Percentiles rank a stretch among this genome's conserved stretches.
These are phyloP conservation scores for Sphaeramia orbicularis DNA, from an alignment of 2,797 vertebrate genomes.

Conservation along the genomic window DNA sequence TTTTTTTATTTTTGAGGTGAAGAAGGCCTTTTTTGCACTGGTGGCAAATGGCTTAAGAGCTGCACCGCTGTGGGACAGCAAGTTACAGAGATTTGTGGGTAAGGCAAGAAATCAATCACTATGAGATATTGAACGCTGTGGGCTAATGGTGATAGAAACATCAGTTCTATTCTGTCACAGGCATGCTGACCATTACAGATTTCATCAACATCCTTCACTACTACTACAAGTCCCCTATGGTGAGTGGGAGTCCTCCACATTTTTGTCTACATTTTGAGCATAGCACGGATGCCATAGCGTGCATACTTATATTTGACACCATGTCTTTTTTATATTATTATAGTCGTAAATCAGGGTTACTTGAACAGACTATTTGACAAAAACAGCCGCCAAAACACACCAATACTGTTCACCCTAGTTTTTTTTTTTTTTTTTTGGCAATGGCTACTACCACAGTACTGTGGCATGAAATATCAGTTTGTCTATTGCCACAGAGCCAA, in stretches of 20 bases:
- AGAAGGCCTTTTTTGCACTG: constrained; percentile 96
- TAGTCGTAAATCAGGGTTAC: too few relatives aligned
- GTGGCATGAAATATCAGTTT: too few relatives aligned
- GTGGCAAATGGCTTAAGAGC: constrained; percentile 95
- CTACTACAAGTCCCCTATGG: constrained; percentile 95
- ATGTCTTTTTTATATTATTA: too few relatives aligned
- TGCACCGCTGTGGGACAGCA: constrained; percentile 96
- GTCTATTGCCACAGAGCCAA: too few relatives aligned
- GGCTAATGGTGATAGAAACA: background rate
- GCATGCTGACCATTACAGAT: constrained; percentile 99
- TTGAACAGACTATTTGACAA: too few relatives aligned
- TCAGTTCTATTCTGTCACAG: constrained; percentile 70
- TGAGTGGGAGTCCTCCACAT: constrained; percentile 62
- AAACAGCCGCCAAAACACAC: too few relatives aligned
- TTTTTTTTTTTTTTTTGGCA: too few relatives aligned
- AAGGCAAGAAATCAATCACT: constrained; percentile 53
- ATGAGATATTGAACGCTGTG: background rate
- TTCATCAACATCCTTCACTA: constrained; percentile 98
- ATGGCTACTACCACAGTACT: too few relatives aligned
- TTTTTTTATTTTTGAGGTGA: constrained; percentile 84
- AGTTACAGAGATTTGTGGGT: constrained; percentile 97
- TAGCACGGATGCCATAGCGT: too few relatives aligned
- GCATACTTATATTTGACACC: too few relatives aligned
- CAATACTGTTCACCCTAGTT: too few relatives aligned
- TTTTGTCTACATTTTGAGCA: too few relatives aligned